These are phyloP conservation scores for Pegoplata infirma DNA, from an alignment of 2,888 invertebrate species.

Conservation along the genomic window DNA sequence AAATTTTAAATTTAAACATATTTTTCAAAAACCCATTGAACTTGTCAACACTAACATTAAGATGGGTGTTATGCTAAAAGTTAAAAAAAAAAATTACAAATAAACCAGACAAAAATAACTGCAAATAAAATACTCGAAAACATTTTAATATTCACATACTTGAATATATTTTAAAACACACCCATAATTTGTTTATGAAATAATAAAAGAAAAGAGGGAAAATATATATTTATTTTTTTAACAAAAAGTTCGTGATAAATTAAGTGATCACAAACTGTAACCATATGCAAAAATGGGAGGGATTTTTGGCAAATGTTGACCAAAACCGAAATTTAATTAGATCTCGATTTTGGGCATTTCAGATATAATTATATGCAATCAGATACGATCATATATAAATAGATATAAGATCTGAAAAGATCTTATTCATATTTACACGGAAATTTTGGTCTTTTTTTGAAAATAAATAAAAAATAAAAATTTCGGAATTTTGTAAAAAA, in stretches of 20 bases:
- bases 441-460: too few relatives aligned
- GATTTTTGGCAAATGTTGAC: too few relatives aligned
- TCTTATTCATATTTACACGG: too few relatives aligned
- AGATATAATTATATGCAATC: too few relatives aligned
- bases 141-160: background rate
- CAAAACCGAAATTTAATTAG: too few relatives aligned
- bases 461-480: too few relatives aligned
- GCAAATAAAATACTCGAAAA: background rate
- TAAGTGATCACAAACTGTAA: background rate
- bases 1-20: background rate
- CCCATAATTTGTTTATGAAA: slow-evolving; percentile 5
- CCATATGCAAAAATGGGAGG: background rate
- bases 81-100: background rate
- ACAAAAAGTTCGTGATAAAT: background rate
- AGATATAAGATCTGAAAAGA: too few relatives aligned
- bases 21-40: slow-evolving; percentile 18
- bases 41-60: slow-evolving; percentile 15
- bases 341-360: too few relatives aligned
- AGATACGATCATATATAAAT: too few relatives aligned
- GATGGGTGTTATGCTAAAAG: slow-evolving; percentile 3
- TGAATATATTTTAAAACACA: slow-evolving; percentile 2
- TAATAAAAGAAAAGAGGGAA: background rate
- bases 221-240: background rate
- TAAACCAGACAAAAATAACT: background rate
- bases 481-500: too few relatives aligned